Conservation (phyloP, 1,140 invertebrate species). For the Lepidurus packardi region DNA sequence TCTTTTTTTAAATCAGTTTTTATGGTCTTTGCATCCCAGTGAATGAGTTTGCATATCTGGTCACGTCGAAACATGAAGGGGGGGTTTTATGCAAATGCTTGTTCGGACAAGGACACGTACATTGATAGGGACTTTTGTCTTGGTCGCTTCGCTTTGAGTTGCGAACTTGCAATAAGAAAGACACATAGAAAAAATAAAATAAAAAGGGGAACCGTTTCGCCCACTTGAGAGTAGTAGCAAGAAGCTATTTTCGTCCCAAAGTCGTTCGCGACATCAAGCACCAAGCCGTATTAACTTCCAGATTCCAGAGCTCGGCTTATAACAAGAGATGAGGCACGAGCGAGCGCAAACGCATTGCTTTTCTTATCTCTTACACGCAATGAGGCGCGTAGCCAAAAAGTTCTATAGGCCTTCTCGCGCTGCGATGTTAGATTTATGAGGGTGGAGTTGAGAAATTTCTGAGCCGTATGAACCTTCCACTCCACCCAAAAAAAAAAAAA, state of each 20-base stretch:
- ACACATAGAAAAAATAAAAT: not conserved
- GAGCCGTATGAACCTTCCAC: conserved; percentile 1
- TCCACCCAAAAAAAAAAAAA: not conserved
- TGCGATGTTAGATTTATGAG: not conserved
- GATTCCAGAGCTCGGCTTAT: not conserved
- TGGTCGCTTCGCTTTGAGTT: not conserved
- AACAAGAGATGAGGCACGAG: conserved; percentile 10
- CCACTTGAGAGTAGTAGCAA: not conserved
- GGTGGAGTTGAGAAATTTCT: not conserved
- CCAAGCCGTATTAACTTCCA: too few species aligned
- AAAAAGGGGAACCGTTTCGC: not conserved
- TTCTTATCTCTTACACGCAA: not conserved
- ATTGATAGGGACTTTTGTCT: not conserved
- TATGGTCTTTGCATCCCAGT: too few species aligned
- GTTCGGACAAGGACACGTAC: not conserved
- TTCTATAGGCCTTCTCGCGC: not conserved
- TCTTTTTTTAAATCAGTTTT: too few species aligned
- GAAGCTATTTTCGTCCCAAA: not conserved
- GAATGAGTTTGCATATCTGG: not conserved
- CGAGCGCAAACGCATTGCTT: not conserved
- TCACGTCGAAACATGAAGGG: not conserved
- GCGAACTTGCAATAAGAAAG: not conserved
- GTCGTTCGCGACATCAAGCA: not conserved
- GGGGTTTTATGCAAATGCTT: not conserved
- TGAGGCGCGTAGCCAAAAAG: not conserved